These are phyloP conservation scores for Stegastes partitus DNA, from an alignment of 2,113 vertebrate species.

Conservation along the genomic window DNA sequence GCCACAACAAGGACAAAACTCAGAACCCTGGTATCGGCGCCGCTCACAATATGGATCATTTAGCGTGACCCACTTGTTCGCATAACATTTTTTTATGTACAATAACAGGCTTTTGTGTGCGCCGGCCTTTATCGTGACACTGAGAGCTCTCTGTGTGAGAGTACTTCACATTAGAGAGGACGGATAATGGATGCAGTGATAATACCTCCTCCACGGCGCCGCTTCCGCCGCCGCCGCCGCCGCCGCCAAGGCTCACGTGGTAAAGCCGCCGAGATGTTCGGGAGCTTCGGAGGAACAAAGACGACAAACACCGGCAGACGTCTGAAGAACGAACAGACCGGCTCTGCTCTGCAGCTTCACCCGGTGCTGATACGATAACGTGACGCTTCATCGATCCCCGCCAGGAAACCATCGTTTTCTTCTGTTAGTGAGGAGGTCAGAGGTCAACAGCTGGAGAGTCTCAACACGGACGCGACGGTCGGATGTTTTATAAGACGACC, in stretches of 20 bases:
- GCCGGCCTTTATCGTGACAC: constrained; percentile 1
- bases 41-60: no score
- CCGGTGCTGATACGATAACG: constrained; percentile 59
- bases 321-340: no score
- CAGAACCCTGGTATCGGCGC: no score
- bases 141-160: constrained; percentile 24
- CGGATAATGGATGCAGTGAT: no score
- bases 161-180: constrained; percentile 25
- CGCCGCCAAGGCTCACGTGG: neutral
- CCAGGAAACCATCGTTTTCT: constrained; percentile 16
- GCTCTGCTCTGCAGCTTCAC: no score
- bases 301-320: constrained; percentile 29
- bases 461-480: no score
- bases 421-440: constrained; percentile 24
- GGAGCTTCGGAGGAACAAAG: neutral
- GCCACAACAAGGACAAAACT: no score
- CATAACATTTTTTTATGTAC: neutral
- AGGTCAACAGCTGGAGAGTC: constrained; percentile 7
- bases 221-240: no score
- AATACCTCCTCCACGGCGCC: neutral
- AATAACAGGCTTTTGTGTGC: constrained; percentile 14
- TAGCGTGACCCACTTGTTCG: neutral
- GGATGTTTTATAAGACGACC: no score
- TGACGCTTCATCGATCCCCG: constrained; percentile 51
- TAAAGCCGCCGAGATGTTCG: neutral